phyloP scores from a whole-genome alignment of 2,113 vertebrate species.

The Cygnus atratus region DNA sequence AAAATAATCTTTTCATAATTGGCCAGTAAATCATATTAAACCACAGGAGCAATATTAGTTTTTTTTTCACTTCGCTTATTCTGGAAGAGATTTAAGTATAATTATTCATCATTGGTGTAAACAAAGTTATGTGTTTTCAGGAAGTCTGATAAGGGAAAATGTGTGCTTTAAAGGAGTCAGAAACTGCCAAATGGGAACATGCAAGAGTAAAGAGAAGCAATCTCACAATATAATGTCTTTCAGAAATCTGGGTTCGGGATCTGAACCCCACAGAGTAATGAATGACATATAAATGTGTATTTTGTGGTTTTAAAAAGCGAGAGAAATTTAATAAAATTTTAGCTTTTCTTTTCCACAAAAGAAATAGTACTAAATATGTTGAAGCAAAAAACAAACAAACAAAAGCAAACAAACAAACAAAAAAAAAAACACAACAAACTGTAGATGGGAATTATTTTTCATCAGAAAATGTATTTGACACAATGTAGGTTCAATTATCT shows the following conservation, averaged over 20 bases:
- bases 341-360: not conserved
- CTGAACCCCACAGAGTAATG: not conserved
- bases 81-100: not conserved
- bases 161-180: not conserved
- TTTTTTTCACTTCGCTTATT: not conserved
- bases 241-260: not conserved
- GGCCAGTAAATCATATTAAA: conserved; percentile 13
- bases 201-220: not conserved
- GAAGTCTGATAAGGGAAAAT: not conserved
- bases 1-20: conserved; percentile 51
- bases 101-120: not conserved
- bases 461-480: not conserved
- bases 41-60: conserved; percentile 21
- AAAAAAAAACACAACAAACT: not conserved
- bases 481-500: not conserved
- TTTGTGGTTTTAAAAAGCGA: not conserved
- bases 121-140: not conserved
- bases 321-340: not conserved
- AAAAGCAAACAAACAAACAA: no score
- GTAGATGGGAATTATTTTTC: not conserved
- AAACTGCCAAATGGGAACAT: not conserved
- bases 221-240: not conserved
- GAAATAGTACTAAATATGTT: not conserved
- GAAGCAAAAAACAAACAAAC: not conserved
- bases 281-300: not conserved